These are phyloP conservation scores for Volucella bombylans DNA, from an alignment of 2,888 invertebrate genomes.

Conservation along the genomic window DNA sequence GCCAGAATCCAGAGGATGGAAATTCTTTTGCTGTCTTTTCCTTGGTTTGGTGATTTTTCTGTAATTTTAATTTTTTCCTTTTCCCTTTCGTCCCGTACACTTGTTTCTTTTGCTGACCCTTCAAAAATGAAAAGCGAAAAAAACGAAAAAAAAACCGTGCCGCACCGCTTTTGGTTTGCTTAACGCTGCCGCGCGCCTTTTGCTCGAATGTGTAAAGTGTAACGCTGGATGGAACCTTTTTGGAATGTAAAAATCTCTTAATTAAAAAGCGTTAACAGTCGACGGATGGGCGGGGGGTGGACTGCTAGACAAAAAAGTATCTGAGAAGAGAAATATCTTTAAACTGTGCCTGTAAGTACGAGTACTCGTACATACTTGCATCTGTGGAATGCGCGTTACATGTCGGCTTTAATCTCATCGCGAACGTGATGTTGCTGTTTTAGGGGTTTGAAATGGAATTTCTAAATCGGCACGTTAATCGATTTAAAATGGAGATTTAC, in stretches of 20 bases:
- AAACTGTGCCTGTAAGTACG: neutral
- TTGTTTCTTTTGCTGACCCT: conserved; percentile 44
- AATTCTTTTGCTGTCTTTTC: conserved; percentile 51
- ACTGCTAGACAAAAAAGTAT: conserved; percentile 12
- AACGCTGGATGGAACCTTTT: conserved; percentile 46
- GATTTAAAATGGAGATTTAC: conserved; percentile 74
- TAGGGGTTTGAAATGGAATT: conserved; percentile 44
- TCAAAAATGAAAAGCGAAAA: conserved; percentile 23
- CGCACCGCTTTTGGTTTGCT: neutral
- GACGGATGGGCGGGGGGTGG: conserved; percentile 1
- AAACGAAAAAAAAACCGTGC: no score
- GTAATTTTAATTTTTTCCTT: conserved; percentile 48
- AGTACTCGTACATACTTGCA: conserved; percentile 15
- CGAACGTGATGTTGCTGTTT: conserved; percentile 49
- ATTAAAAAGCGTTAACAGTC: conserved; percentile 59
- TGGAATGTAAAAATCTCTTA: conserved; percentile 67
- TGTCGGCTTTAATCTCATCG: conserved; percentile 51
- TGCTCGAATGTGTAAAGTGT: neutral
- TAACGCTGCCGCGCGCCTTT: neutral
- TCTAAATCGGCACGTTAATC: conserved; percentile 73
- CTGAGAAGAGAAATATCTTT: conserved; percentile 18
- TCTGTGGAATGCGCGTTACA: neutral
- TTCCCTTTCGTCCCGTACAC: neutral
- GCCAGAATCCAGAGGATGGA: conserved; percentile 44
- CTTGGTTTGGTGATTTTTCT: conserved; percentile 55